Evolutionary conservation across 1,140 invertebrate genomes (phyloP), one percentile per base, ranked within the genome.

Genomic region (Apis dorsata): DNA sequence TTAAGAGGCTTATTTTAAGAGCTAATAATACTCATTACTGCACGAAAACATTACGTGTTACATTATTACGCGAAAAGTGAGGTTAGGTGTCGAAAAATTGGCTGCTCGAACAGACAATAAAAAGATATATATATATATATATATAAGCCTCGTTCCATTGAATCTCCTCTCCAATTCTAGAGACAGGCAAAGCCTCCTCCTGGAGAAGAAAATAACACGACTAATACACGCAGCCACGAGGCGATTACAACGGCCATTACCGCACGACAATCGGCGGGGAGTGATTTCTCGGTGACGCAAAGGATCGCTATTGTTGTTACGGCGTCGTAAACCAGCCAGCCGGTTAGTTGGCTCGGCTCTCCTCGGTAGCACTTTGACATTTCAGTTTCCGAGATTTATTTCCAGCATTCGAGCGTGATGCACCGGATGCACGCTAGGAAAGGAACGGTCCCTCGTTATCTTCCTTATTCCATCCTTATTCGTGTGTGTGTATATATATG

Each of bases 201-300:
- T 13, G 66, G 0, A 66, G 63, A 21, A 34, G 65, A 68, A n/a
- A 69, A 69, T 66, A 66, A 66, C 65, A 66, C 34, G 65, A 34
- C 34, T 66, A 44, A 19, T 34, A 55, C 76, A 70, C 49, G 79
- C 71, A 17, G 68, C 34, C 59, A n/a, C 68, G 19, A 15, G 49
- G 12, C 60, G 71, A 73, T 81, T 65, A 66, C 79, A 75, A 81
- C 28, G 71, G 13, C n/a, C 71, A 75, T 81, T 75, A 75, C 71
- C 17, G 51, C 44, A 68, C 21, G 60, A 73, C 51, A 59, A 75
- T 81, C 62, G 60, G 21, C 51, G 71, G n/a, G 62, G 34, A 66
- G 60, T 66, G 72, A 74, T 81, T 81, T 59, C 79, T 81, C 79
- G 71, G 51, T 75, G 79, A 81, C 78, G 79, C 79, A 66, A 57